Evolutionary conservation across 2,888 invertebrate species (phyloP).

Genomic region (Ectemnius cavifrons): DNA sequence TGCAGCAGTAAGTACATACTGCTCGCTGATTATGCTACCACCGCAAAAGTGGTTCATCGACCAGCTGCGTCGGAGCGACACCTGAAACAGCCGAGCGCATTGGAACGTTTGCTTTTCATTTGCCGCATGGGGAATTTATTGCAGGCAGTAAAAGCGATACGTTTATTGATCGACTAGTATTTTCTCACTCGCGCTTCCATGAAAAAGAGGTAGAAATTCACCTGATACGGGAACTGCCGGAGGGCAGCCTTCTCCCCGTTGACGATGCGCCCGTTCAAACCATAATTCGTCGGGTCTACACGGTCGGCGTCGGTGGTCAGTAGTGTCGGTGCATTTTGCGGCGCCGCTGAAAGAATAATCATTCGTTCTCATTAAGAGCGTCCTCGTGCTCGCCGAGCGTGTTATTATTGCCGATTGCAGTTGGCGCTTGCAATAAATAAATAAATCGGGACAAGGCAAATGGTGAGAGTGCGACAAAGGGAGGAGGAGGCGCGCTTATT

Average conservation of each 20-base stretch:
- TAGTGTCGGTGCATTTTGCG: neutral
- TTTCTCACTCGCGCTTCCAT: neutral
- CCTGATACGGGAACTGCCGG: constrained; percentile 65
- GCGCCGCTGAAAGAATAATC: constrained; percentile 5
- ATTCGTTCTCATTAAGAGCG: neutral
- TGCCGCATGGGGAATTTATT: no score
- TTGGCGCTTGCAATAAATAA: neutral
- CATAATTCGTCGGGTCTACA: neutral
- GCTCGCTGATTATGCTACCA: constrained; percentile 57
- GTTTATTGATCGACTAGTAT: neutral
- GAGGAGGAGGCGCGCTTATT: constrained; percentile 1
- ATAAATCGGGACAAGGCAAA: no score
- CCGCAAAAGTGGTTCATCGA: constrained; percentile 67
- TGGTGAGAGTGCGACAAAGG: neutral
- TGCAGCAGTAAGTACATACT: constrained; percentile 66
- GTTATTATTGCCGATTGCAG: neutral
- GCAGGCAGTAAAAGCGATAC: neutral
- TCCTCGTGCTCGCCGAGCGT: neutral
- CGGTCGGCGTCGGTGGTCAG: neutral
- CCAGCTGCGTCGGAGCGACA: constrained; percentile 63
- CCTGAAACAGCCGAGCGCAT: constrained; percentile 48
- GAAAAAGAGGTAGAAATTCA: constrained; percentile 20
- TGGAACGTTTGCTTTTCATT: neutral
- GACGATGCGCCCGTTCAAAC: constrained; percentile 56
- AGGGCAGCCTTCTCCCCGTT: constrained; percentile 60